Base-by-base conservation (phyloP, 2,888 invertebrate species). In the Phragmatobia fuliginosa region DNA sequence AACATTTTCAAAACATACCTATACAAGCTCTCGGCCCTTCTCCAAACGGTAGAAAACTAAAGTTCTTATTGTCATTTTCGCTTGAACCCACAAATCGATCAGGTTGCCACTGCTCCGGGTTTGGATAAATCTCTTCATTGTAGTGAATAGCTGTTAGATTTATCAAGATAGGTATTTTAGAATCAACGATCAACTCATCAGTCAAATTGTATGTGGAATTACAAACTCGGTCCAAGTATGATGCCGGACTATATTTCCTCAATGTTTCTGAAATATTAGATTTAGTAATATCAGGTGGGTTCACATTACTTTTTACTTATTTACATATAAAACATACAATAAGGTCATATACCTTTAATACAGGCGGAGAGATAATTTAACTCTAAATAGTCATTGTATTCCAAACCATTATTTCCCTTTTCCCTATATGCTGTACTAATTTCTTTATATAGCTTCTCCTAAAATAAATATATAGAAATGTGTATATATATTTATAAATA, bases 21-120 rank as follows among this genome's bases (percentile, higher is more conserved):
- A 89, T 88, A 68, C 87, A 88, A 67, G 90, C 91, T 14, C 90
- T 86, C 1, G 93, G 93, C 52, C 93, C 93, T 58, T 91, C 92
- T 7, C 93, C 93, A 67, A 93, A 93, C 0, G 93, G 91, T 33
- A 93, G 60, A 66, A 91, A 91, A 1, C 85, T 87, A 77, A 85
- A 92, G 32, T 90, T 84, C 18, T 85, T 73, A 41, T 91, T 92
- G 64, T 92, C 91, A 38, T 80, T 86, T 63, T 92, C 91, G 0
- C 77, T 74, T 4, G 85, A 72, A 28, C 80, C 72, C 8, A 70
- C 67, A 78, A 90, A 89, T 66, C 93, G 86, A 69, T 91, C 91
- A 0, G 93, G 93, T 1, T 78, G 80, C 92, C 92, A 93, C 64
- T 86, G 67, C 28, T 88, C 79, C 0, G 93, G 91, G 21, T 92